Percentiles rank a stretch among this genome's conserved stretches.
phyloP scores from a whole-genome alignment of 2,797 vertebrate species.

The Rhodeus uyekii region DNA sequence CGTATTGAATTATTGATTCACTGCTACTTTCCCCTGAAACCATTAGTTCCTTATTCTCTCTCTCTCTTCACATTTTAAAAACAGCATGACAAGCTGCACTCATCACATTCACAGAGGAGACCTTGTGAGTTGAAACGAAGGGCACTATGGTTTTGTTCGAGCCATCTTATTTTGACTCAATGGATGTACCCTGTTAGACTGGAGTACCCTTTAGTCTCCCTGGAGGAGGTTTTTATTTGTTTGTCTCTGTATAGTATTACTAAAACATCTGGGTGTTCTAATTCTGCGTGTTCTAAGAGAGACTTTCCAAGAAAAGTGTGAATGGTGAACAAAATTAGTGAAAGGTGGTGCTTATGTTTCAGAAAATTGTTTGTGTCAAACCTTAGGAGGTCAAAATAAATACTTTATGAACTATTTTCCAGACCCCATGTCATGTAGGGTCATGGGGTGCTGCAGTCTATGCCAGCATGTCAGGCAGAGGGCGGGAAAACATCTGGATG shows the following conservation, averaged over 20 bases:
- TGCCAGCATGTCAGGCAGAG: no score
- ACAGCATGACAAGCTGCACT: slow-evolving; percentile 69
- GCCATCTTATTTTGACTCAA: slow-evolving; percentile 34
- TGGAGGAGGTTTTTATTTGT: not conserved
- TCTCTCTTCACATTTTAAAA: slow-evolving; percentile 58
- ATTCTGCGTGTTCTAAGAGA: not conserved
- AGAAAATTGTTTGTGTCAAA: not conserved
- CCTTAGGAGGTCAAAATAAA: not conserved
- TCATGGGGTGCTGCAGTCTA: not conserved
- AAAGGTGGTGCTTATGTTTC: not conserved
- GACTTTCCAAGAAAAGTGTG: not conserved
- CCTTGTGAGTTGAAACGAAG: slow-evolving; percentile 63
- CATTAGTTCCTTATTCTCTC: slow-evolving; percentile 19
- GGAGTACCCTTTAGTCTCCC: not conserved
- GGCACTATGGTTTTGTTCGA: slow-evolving; percentile 32
- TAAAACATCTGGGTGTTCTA: not conserved
- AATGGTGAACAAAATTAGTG: not conserved
- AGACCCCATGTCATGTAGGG: not conserved
- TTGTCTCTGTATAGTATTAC: not conserved
- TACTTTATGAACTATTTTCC: not conserved
- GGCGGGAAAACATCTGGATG: not conserved
- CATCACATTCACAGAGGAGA: slow-evolving; percentile 61
- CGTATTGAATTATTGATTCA: slow-evolving; percentile 45
- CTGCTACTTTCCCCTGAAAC: slow-evolving; percentile 2
- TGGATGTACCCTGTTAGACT: not conserved